A percentile compares a stretch with the other conserved stretches of the same genome.
Conservation (phyloP, 2,888 invertebrate genomes). For the Conomelus anceps region DNA sequence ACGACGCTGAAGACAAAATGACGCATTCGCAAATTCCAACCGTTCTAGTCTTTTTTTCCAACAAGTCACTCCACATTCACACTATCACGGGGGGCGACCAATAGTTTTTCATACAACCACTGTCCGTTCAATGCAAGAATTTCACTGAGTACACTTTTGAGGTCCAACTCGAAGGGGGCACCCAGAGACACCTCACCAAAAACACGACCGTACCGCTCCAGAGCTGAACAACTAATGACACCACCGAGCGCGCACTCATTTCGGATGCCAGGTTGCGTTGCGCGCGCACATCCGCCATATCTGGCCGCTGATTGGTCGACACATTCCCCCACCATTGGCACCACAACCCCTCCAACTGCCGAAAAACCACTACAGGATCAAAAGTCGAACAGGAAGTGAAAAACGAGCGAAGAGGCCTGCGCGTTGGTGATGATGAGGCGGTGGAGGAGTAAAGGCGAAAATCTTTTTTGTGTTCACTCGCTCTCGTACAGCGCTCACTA, state of each 20-base stretch:
- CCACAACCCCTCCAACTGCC: no score
- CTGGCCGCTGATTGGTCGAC: neutral
- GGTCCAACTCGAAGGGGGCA: neutral
- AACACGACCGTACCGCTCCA: neutral
- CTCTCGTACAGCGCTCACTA: no score
- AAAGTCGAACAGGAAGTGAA: constrained; percentile 13
- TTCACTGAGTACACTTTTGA: neutral
- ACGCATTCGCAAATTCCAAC: neutral
- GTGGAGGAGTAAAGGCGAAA: neutral
- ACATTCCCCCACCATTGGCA: neutral
- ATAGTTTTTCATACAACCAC: neutral
- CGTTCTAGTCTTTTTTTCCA: neutral
- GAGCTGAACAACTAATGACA: neutral
- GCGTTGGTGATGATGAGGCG: neutral
- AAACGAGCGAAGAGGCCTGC: neutral
- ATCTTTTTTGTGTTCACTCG: neutral
- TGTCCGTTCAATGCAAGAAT: neutral
- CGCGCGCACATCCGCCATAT: neutral
- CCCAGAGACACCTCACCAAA: neutral
- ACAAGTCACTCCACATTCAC: neutral
- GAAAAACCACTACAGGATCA: neutral
- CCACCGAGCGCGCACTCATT: neutral
- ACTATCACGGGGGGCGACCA: neutral
- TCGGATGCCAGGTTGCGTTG: neutral
- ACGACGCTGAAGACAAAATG: neutral